Percentiles rank a stretch among this genome's conserved stretches.
phyloP scores from a whole-genome alignment of 2,888 invertebrate species.

The Sinopyrophorus schimmeli region DNA sequence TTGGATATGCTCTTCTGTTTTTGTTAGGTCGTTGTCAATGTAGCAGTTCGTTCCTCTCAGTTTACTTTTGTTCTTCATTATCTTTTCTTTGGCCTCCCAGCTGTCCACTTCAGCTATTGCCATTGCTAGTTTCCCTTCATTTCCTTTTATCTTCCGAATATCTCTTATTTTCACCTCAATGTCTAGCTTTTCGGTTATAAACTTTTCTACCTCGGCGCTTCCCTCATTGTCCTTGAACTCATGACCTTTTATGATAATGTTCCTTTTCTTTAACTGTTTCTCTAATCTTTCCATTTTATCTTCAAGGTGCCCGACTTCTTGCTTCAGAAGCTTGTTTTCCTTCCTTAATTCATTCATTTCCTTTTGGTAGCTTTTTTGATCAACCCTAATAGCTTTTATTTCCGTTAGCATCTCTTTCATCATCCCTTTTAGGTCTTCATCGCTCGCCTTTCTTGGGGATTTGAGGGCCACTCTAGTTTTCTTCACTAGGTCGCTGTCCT shows the following conservation, averaged over 20 bases:
- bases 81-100: background rate
- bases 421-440: background rate
- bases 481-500: background rate
- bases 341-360: slow-evolving; percentile 5
- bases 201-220: background rate
- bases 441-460: background rate
- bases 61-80: background rate
- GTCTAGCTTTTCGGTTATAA: background rate
- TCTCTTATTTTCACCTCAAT: slow-evolving; percentile 4
- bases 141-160: slow-evolving; percentile 3
- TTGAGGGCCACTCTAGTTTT: background rate
- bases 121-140: slow-evolving; percentile 3
- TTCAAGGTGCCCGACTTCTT: background rate
- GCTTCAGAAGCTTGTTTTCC: background rate
- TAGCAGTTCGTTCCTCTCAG: slow-evolving; percentile 1
- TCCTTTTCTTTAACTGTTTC: background rate
- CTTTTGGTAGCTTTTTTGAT: slow-evolving; percentile 2
- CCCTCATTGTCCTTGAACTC: background rate
- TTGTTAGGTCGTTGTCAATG: too few species aligned
- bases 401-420: slow-evolving; percentile 2
- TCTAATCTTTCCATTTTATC: slow-evolving; percentile 1
- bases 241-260: slow-evolving; percentile 1
- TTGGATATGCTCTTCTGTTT: too few species aligned
- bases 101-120: background rate
- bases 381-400: slow-evolving; percentile 1